Percentiles rank a stretch among this genome's conserved stretches.
phyloP scores from a whole-genome alignment of 1,140 invertebrate genomes.

The Leptestheria dahalacensis region DNA sequence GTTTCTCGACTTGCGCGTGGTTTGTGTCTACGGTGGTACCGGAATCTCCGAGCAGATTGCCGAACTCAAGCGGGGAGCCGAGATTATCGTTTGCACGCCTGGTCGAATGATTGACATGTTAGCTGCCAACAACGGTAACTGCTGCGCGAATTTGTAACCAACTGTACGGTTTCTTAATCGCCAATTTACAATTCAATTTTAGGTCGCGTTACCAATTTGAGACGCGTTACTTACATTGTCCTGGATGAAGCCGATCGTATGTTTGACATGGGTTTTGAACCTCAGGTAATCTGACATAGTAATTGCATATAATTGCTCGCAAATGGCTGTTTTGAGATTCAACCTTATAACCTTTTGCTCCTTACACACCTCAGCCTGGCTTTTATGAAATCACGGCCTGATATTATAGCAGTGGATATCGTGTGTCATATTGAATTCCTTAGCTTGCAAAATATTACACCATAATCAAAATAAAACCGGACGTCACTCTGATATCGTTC shows the following conservation, averaged over 20 bases:
- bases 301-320: neutral
- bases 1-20: conserved; percentile 64
- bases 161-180: too few species aligned
- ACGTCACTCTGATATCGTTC: too few species aligned
- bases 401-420: too few species aligned
- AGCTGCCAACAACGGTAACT: conserved; percentile 80
- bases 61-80: conserved; percentile 90
- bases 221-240: conserved; percentile 90
- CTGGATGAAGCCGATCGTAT: conserved; percentile 98
- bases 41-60: conserved; percentile 95
- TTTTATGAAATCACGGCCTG: too few species aligned
- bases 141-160: too few species aligned
- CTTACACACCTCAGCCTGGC: too few species aligned
- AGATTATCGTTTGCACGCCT: conserved; percentile 98
- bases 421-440: too few species aligned
- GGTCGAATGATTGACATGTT: conserved; percentile 99
- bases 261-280: conserved; percentile 99
- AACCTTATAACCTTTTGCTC: too few species aligned
- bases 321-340: too few species aligned
- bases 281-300: conserved; percentile 49
- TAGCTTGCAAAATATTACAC: too few species aligned
- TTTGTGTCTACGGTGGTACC: conserved; percentile 97
- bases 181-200: too few species aligned
- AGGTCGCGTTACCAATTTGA: conserved; percentile 85
- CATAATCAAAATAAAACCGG: too few species aligned